These are phyloP conservation scores for Chrysopa pallens DNA, from an alignment of 1,140 invertebrate species.

Conservation along the genomic window DNA sequence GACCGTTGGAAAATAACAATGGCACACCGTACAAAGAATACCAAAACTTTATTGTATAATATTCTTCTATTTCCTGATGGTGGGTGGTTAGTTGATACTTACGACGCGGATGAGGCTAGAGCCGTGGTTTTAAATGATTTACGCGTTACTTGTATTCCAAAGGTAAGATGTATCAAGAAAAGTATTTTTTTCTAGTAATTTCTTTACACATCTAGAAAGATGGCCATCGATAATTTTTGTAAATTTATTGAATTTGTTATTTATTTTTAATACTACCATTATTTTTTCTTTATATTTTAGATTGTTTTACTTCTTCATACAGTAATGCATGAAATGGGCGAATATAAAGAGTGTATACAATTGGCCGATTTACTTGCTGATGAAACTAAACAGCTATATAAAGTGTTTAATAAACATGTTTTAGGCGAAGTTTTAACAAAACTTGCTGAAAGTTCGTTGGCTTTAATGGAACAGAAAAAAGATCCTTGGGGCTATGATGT, in stretches of 20 bases:
- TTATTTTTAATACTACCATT: neutral
- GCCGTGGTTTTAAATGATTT: slow-evolving; percentile 49
- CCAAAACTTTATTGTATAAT: slow-evolving; percentile 68
- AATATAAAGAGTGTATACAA: slow-evolving; percentile 60
- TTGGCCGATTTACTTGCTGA: slow-evolving; percentile 61
- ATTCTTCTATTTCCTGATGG: slow-evolving; percentile 75
- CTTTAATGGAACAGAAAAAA: slow-evolving; percentile 49
- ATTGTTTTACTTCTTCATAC: slow-evolving; percentile 60
- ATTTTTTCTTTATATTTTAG: slow-evolving; percentile 4
- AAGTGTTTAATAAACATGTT: slow-evolving; percentile 56
- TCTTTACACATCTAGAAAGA: too few relatives aligned
- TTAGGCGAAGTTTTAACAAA: slow-evolving; percentile 57
- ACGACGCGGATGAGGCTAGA: slow-evolving; percentile 24
- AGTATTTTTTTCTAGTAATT: too few relatives aligned
- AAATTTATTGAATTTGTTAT: neutral
- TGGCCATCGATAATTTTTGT: neutral
- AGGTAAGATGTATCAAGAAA: slow-evolving; percentile 14
- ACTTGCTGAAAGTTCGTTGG: slow-evolving; percentile 57
- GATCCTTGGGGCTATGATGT: slow-evolving; percentile 46
- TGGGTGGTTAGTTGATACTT: slow-evolving; percentile 71
- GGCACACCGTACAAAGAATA: slow-evolving; percentile 20
- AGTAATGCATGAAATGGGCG: slow-evolving; percentile 55
- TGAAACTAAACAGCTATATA: slow-evolving; percentile 61
- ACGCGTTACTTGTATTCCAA: slow-evolving; percentile 65
- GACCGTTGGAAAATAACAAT: slow-evolving; percentile 58